Evolutionary conservation across 2,888 invertebrate species (phyloP).

Genomic region (Psococerastis gibbosa): DNA sequence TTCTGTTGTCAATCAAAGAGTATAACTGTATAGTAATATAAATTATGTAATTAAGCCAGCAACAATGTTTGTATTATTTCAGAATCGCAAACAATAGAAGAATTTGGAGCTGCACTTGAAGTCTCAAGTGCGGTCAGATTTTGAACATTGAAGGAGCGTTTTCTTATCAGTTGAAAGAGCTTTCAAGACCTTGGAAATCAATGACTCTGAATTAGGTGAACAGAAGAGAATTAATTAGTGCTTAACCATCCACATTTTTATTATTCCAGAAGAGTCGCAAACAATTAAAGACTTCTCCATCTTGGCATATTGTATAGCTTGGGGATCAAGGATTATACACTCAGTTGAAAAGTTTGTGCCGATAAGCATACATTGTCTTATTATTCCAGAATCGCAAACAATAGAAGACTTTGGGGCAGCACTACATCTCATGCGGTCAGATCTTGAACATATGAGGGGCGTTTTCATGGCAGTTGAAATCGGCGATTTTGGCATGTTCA

Average conservation of each 20-base stretch:
- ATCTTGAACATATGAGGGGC: conserved; percentile 78
- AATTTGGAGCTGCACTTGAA: conserved; percentile 78
- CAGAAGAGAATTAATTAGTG: no score
- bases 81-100: conserved; percentile 91
- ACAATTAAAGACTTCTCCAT: no score
- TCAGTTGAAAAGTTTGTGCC: no score
- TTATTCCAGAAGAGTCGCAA: no score
- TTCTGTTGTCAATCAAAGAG: no score
- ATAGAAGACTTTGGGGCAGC: conserved; percentile 89
- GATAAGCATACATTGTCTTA: no score
- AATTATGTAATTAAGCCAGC: no score
- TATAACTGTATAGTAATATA: no score
- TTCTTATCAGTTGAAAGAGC: conserved; percentile 92
- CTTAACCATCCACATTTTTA: no score
- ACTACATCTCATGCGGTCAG: conserved; percentile 65
- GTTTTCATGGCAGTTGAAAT: conserved; percentile 93
- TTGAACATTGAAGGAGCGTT: conserved; percentile 82
- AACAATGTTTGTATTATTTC: conserved; percentile 23
- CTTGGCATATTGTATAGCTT: conserved; percentile 83
- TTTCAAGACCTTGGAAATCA: conserved; percentile 84
- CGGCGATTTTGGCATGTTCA: conserved; percentile 83
- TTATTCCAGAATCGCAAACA: conserved; percentile 67
- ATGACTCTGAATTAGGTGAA: no score
- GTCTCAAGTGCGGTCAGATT: conserved; percentile 66
- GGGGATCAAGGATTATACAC: conserved; percentile 88